These are phyloP conservation scores for Alsophila aescularia DNA, from an alignment of 2,888 invertebrate species.

Conservation along the genomic window DNA sequence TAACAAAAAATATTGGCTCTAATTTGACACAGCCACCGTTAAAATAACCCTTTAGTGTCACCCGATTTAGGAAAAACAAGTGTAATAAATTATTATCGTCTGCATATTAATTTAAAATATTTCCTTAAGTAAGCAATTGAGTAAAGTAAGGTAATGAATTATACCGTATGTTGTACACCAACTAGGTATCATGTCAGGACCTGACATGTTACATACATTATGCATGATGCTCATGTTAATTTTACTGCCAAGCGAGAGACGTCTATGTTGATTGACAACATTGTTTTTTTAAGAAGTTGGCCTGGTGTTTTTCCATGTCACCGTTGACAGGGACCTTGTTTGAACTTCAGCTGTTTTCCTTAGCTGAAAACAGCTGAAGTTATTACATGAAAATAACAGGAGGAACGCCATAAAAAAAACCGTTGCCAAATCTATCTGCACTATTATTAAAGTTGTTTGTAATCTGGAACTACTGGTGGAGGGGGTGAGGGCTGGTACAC, in stretches of 20 bases:
- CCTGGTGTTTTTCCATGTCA: not conserved
- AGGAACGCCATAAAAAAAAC: too few species aligned
- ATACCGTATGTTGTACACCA: not conserved
- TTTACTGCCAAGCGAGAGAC: not conserved
- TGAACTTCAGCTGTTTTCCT: too few species aligned
- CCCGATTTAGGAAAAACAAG: constrained; percentile 27
- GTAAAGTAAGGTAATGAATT: constrained; percentile 15
- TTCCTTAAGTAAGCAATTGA: constrained; percentile 27
- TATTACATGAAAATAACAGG: too few species aligned
- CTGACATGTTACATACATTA: not conserved
- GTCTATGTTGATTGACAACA: not conserved
- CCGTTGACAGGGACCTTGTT: too few species aligned
- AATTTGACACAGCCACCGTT: constrained; percentile 1
- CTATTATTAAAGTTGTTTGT: too few species aligned
- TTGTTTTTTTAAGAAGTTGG: not conserved
- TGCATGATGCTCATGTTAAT: not conserved
- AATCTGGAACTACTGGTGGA: too few species aligned
- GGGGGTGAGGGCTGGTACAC: too few species aligned
- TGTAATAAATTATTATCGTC: constrained; percentile 31
- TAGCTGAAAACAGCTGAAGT: too few species aligned
- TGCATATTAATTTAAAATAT: constrained; percentile 23
- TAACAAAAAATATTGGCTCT: constrained; percentile 6
- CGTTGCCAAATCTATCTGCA: too few species aligned
- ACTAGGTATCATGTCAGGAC: not conserved
- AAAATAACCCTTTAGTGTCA: constrained; percentile 17